Evolutionary conservation across 2,113 vertebrate species (phyloP).

Genomic region (Percopsis transmontana): DNA sequence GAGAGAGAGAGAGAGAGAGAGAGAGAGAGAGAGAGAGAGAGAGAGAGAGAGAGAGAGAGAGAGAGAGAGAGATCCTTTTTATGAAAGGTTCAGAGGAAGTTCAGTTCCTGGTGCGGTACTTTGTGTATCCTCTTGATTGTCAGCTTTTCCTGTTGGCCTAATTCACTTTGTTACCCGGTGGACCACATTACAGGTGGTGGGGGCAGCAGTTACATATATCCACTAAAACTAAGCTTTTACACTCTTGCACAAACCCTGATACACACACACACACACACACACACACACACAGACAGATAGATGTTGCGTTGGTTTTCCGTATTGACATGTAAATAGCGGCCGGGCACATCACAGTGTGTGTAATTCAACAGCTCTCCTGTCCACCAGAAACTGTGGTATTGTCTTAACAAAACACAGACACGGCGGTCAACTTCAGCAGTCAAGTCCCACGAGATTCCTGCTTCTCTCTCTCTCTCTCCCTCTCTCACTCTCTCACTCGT

Average conservation of each 20-base stretch:
- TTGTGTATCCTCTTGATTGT: constrained; percentile 62
- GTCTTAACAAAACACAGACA: constrained; percentile 17
- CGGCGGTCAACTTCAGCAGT: constrained; percentile 6
- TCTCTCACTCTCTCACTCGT: neutral
- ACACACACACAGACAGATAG: neutral
- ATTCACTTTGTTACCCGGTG: constrained; percentile 63
- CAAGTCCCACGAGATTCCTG: neutral
- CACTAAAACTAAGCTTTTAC: constrained; percentile 10
- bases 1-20: constrained; percentile 13
- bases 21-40: constrained; percentile 3
- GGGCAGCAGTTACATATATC: neutral
- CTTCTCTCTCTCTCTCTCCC: neutral
- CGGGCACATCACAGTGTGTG: neutral
- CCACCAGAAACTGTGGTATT: neutral
- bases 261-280: constrained; percentile 7
- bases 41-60: constrained; percentile 2
- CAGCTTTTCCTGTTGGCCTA: constrained; percentile 62
- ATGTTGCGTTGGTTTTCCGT: neutral
- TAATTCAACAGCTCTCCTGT: neutral
- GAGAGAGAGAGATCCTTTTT: constrained; percentile 16
- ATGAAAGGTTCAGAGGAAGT: constrained; percentile 69
- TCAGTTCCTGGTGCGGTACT: constrained; percentile 53
- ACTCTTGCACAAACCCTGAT: no score
- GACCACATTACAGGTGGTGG: constrained; percentile 34
- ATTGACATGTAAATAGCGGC: no score